Evolutionary conservation across 2,888 invertebrate species (phyloP).

Genomic region (Agonum fuliginosum): DNA sequence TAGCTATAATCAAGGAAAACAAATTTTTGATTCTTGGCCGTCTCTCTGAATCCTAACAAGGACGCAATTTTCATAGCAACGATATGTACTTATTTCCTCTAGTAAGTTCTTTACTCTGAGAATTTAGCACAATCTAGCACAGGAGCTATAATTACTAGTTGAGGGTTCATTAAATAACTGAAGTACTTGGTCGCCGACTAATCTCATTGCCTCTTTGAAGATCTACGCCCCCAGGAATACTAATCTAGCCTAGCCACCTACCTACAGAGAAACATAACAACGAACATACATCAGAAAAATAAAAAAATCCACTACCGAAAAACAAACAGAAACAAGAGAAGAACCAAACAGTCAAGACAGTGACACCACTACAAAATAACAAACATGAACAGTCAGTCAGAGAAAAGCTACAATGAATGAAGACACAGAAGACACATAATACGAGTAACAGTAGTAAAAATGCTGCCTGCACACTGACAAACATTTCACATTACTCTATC

Average conservation of each 20-base stretch:
- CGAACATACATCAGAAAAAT: slow-evolving; percentile 15
- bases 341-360: not conserved
- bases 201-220: too few relatives aligned
- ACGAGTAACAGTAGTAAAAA: slow-evolving; percentile 13
- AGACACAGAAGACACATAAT: slow-evolving; percentile 11
- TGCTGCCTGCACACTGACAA: slow-evolving; percentile 55
- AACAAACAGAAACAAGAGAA: not conserved
- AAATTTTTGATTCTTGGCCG: too few relatives aligned
- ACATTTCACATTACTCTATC: slow-evolving; percentile 51
- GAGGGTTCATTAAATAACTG: not conserved
- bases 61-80: too few relatives aligned
- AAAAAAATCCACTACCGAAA: too few relatives aligned
- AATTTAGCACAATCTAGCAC: too few relatives aligned
- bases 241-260: slow-evolving; percentile 1
- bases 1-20: too few relatives aligned
- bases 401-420: not conserved
- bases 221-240: not conserved
- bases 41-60: too few relatives aligned
- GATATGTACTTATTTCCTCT: too few relatives aligned
- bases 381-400: slow-evolving; percentile 6
- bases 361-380: not conserved
- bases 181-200: too few relatives aligned
- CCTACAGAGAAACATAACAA: slow-evolving; percentile 23
- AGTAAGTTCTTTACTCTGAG: too few relatives aligned
- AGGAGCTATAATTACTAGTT: too few relatives aligned